Percentiles rank a stretch among this genome's conserved stretches.
Evolutionary conservation across 2,113 vertebrate genomes (phyloP).

Genomic region (Petrocephalus zakoni): DNA sequence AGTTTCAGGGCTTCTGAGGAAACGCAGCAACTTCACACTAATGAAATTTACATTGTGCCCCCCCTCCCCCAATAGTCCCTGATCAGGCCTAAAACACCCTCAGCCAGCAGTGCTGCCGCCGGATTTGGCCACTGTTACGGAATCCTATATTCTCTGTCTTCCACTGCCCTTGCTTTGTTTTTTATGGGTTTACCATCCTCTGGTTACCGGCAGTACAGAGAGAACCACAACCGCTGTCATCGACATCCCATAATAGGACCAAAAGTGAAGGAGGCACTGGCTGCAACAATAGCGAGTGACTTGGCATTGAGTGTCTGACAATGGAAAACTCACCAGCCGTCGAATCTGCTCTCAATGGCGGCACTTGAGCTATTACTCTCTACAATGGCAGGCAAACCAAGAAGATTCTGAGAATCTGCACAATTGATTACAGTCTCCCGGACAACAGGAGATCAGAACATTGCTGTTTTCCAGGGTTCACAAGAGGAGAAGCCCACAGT

Average conservation of each 20-base stretch:
- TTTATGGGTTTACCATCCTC: neutral
- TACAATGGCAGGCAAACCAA: neutral
- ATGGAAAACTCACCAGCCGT: neutral
- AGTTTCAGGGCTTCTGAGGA: too few species aligned
- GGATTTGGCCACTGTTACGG: neutral
- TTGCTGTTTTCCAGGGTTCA: neutral
- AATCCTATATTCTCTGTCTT: neutral
- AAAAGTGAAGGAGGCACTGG: neutral
- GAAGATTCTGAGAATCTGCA: neutral
- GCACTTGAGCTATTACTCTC: neutral
- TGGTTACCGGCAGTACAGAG: neutral
- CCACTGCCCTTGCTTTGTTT: neutral
- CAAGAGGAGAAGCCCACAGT: neutral
- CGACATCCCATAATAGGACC: neutral
- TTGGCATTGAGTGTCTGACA: neutral
- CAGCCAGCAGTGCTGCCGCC: neutral
- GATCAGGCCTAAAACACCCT: neutral
- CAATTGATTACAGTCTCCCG: neutral
- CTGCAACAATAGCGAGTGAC: neutral
- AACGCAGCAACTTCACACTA: neutral
- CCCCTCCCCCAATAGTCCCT: neutral
- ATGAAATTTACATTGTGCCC: neutral
- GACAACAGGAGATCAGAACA: constrained; percentile 6
- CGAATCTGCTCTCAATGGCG: neutral
- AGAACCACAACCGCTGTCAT: neutral